Percentiles rank a stretch among this genome's conserved stretches.
Conservation (phyloP, 2,888 invertebrate species). For the Brenthis daphne region DNA sequence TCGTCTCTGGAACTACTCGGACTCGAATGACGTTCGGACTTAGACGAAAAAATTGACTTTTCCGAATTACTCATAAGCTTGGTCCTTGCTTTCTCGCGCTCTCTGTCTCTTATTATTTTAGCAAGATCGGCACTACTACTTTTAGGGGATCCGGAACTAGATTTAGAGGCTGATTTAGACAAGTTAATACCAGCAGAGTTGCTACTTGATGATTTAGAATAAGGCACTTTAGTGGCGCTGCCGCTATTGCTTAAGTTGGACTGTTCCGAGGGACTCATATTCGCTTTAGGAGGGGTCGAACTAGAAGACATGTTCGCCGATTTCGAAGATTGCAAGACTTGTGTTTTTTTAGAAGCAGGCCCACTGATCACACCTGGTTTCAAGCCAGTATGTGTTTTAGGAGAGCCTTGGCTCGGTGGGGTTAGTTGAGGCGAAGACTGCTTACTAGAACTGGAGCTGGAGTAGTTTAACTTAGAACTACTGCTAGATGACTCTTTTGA, state of each 20-base stretch:
- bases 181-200: constrained; percentile 71
- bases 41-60: constrained; percentile 85
- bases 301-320: constrained; percentile 61
- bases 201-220: constrained; percentile 71
- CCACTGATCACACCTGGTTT: constrained; percentile 94
- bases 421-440: constrained; percentile 75
- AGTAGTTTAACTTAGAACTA: constrained; percentile 71
- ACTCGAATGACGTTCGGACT: constrained; percentile 85
- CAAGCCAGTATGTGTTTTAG: constrained; percentile 90
- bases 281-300: constrained; percentile 74
- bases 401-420: constrained; percentile 84
- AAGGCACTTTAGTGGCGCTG: constrained; percentile 73
- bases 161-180: constrained; percentile 75
- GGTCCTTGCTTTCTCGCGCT: constrained; percentile 82
- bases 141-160: constrained; percentile 84
- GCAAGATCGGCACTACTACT: constrained; percentile 81
- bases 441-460: constrained; percentile 72
- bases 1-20: constrained; percentile 85
- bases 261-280: constrained; percentile 68
- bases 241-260: constrained; percentile 53
- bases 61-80: constrained; percentile 83
- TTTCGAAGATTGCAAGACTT: constrained; percentile 82
- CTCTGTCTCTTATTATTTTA: constrained; percentile 82
- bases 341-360: constrained; percentile 91
- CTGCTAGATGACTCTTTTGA: constrained; percentile 85